Evolutionary conservation across 2,888 invertebrate genomes (phyloP).

Genomic region (Cryptocheilus praepositus): DNA sequence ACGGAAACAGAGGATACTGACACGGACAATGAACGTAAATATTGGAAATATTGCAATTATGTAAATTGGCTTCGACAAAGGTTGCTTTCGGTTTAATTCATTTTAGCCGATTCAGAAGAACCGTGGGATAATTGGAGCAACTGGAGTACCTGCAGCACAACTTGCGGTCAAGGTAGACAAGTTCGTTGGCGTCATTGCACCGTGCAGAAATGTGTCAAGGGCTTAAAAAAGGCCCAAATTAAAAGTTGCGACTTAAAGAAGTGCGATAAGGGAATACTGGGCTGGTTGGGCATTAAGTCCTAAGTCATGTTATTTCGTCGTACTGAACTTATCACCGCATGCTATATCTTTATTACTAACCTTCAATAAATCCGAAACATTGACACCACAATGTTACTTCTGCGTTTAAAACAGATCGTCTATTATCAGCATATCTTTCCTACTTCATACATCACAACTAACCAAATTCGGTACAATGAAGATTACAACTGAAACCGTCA

Average conservation of each 20-base stretch:
- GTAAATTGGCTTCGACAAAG: background rate
- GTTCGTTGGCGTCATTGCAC: conserved; percentile 63
- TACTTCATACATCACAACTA: background rate
- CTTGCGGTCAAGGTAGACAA: conserved; percentile 57
- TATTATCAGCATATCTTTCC: background rate
- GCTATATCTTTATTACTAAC: too few species aligned
- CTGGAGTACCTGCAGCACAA: conserved; percentile 58
- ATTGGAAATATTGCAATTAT: too few species aligned
- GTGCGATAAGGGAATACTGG: conserved; percentile 52
- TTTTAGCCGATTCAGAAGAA: too few species aligned
- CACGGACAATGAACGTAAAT: conserved; percentile 9
- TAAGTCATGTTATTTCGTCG: conserved; percentile 11
- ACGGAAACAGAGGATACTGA: background rate
- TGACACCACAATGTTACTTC: background rate
- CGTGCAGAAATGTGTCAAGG: conserved; percentile 43
- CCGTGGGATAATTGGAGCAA: conserved; percentile 52
- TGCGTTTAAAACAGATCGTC: background rate
- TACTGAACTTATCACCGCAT: too few species aligned
- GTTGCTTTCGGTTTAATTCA: too few species aligned
- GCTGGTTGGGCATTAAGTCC: conserved; percentile 54
- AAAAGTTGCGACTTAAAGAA: conserved; percentile 47
- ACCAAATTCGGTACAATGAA: too few species aligned
- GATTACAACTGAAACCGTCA: too few species aligned
- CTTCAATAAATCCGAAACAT: background rate
- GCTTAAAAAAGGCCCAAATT: conserved; percentile 60